Conservation (phyloP, 2,797 vertebrate genomes). For the Oceanodroma leucorhoa region DNA sequence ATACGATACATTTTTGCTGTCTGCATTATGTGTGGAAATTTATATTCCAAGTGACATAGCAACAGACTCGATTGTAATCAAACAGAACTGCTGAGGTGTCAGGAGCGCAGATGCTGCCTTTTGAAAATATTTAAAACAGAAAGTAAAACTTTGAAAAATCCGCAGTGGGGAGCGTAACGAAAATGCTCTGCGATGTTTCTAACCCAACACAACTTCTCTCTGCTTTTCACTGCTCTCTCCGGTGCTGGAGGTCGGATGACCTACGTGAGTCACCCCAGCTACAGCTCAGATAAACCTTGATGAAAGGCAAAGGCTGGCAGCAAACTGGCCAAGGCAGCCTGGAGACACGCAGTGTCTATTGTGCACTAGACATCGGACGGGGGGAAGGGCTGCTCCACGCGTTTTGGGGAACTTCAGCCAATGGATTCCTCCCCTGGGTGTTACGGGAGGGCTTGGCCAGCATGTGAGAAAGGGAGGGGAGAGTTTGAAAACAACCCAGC, state of each 20-base stretch:
- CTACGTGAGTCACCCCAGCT: not conserved
- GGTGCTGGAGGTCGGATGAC: not conserved
- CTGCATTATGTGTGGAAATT: conserved; percentile 11
- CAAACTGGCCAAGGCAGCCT: not conserved
- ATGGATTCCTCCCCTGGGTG: conserved; percentile 47
- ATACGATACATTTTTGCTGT: not conserved
- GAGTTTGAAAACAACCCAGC: conserved; percentile 65
- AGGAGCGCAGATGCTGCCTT: conserved; percentile 41
- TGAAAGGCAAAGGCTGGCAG: not conserved
- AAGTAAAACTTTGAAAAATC: conserved; percentile 46
- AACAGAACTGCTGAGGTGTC: conserved; percentile 25
- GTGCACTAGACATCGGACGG: not conserved
- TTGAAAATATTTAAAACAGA: conserved; percentile 34
- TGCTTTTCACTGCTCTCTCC: not conserved
- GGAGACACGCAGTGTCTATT: not conserved
- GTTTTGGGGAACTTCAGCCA: conserved; percentile 25
- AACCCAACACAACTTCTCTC: not conserved
- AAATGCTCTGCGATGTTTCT: not conserved
- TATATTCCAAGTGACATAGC: conserved; percentile 6
- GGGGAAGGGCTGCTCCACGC: conserved; percentile 26
- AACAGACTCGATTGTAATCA: conserved; percentile 29
- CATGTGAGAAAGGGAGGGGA: conserved; percentile 32
- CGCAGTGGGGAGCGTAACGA: rapidly evolving
- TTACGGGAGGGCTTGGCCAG: conserved; percentile 46
- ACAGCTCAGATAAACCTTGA: not conserved